Evolutionary conservation across 2,113 vertebrate species (phyloP), one percentile per base, ranked within the genome.

Genomic region (Caloenas nicobarica): DNA sequence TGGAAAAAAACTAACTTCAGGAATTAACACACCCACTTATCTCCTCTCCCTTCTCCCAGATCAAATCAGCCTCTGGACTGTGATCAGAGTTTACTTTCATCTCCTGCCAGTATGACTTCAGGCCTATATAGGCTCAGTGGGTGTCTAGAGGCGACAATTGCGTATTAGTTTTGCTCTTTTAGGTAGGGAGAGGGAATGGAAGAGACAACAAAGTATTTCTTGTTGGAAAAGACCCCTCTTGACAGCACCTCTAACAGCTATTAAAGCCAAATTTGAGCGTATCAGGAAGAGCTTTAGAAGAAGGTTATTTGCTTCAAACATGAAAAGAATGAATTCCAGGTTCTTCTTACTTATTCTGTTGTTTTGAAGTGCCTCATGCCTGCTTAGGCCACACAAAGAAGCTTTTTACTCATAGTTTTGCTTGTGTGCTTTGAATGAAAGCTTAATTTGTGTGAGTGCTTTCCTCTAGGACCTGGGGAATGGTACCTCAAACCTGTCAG

Each of bases 81-180:
- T 64, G 50, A 89, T 86, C 76, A 83, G 46, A 82, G 68, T 81
- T 78, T 78, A 31, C 88, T 95, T 95, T 96, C 68, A 95, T 90
- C 68, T 91, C 28, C 42, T 88, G 78, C 89, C 88, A 85, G 19
- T 50, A 78, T 84, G 54, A 90, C 58, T 86, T 94, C 57, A 85
- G 74, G 62, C 68, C 38, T 94, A 72, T 80, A 87, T 73, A 58
- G 48, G 66, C 72, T 93, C 88, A 60, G 62, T 36, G 46, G 54
- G 36, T 83, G 33, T 81, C 79, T 82, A 33, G 26, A 80, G 46
- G 58, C 0, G 4, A 85, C 81, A 76, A 69, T 8, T 76, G 66
- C 13, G 0, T 84, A 18, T 85, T 92, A 80, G 29, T 61, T 95
- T 93, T 92, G 42, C 68, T 68, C 76, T 66, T 94, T 71, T 84